Conservation (phyloP, 1,140 invertebrate species). For the Ostrea edulis region DNA sequence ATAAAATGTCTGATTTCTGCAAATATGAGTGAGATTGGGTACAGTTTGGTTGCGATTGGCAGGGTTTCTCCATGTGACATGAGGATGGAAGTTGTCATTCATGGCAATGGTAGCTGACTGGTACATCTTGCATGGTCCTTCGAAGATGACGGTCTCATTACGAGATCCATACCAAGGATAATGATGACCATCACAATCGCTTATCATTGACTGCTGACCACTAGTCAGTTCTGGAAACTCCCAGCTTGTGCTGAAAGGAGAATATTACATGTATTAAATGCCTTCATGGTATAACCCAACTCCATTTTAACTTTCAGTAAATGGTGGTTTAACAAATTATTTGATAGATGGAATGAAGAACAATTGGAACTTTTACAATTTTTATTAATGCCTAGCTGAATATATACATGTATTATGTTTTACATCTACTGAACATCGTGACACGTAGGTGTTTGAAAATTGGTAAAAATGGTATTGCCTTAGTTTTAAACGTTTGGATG, state of each 20-base stretch:
- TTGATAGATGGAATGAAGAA: too few relatives aligned
- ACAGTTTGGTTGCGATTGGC: conserved; percentile 71
- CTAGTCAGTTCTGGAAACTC: conserved; percentile 79
- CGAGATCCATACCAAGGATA: conserved; percentile 79
- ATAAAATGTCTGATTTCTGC: conserved; percentile 78
- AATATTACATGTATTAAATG: background rate
- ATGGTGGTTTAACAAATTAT: too few relatives aligned
- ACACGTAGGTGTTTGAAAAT: too few relatives aligned
- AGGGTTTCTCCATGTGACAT: conserved; percentile 79
- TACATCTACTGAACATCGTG: too few relatives aligned
- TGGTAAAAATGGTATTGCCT: too few relatives aligned
- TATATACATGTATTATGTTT: too few relatives aligned
- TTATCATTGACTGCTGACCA: conserved; percentile 78
- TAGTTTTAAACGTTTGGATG: too few relatives aligned
- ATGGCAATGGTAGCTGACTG: conserved; percentile 76
- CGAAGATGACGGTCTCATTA: conserved; percentile 76
- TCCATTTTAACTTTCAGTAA: too few relatives aligned
- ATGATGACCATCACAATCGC: conserved; percentile 78
- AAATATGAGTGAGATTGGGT: conserved; percentile 77
- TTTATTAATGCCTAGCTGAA: too few relatives aligned
- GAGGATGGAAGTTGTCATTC: conserved; percentile 80
- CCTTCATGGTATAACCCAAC: too few relatives aligned
- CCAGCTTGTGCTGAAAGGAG: conserved; percentile 77
- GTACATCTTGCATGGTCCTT: conserved; percentile 75
- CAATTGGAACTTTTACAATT: too few relatives aligned